Percentiles rank a stretch among this genome's conserved stretches.
These are phyloP conservation scores for Pan paniscus DNA, from an alignment of 2,113 vertebrate genomes.

Conservation along the genomic window DNA sequence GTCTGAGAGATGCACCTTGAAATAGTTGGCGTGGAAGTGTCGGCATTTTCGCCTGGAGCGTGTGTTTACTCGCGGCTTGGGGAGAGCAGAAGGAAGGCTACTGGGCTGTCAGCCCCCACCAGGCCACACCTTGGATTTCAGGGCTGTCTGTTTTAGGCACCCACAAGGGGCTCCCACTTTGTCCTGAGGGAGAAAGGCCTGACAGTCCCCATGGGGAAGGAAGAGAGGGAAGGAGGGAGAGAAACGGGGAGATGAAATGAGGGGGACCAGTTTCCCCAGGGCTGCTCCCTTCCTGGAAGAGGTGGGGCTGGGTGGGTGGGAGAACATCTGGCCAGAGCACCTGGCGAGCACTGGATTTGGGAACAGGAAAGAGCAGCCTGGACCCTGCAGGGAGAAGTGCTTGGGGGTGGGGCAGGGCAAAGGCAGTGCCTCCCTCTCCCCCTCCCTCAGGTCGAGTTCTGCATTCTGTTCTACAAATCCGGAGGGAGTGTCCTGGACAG, in stretches of 20 bases:
- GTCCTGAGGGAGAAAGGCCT: background rate
- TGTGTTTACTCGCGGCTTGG: background rate
- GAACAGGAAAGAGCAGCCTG: background rate
- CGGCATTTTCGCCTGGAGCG: background rate
- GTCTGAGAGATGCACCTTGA: background rate
- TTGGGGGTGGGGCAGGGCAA: background rate
- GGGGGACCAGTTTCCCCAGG: background rate
- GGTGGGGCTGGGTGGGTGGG: background rate
- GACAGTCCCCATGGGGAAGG: background rate
- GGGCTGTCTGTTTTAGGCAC: background rate
- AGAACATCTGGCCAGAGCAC: slow-evolving; percentile 9
- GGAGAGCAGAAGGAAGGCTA: background rate
- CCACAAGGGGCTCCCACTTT: background rate
- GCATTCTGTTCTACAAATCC: background rate
- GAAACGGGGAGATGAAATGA: background rate
- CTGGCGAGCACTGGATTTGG: background rate
- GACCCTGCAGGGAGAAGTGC: background rate
- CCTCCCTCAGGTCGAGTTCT: background rate
- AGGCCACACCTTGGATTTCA: background rate
- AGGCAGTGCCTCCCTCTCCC: background rate
- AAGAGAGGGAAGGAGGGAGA: background rate
- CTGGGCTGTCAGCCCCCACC: background rate
- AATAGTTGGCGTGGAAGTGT: background rate
- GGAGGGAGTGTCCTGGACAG: background rate
- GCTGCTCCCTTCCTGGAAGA: background rate